A percentile compares a stretch with the other conserved stretches of the same genome.
Conservation (phyloP, 1,140 invertebrate genomes). For the Platyscapa corneri region DNA sequence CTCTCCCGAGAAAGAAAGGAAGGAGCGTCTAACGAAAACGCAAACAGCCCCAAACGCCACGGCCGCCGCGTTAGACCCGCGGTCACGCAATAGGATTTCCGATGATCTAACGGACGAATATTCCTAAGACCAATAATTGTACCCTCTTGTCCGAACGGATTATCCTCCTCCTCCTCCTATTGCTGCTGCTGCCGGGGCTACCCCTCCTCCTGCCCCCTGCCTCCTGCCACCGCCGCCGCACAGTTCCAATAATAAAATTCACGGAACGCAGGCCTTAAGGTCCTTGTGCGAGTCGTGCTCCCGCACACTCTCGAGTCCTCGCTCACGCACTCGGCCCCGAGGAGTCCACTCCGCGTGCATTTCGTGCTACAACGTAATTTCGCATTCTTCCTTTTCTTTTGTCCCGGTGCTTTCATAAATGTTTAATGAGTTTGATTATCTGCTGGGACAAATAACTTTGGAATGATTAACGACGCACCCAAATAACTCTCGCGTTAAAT, state of each 20-base stretch:
- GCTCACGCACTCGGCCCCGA: constrained; percentile 7
- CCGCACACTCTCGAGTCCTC: no score
- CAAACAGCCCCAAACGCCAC: neutral
- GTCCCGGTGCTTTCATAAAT: neutral
- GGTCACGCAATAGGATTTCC: constrained; percentile 46
- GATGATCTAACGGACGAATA: constrained; percentile 48
- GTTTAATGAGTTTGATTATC: neutral
- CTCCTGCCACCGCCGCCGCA: neutral
- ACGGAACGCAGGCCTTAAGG: constrained; percentile 49
- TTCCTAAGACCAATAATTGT: constrained; percentile 55
- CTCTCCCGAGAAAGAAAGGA: constrained; percentile 34
- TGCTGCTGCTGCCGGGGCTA: neutral
- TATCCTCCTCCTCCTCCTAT: constrained; percentile 13
- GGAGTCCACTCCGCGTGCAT: neutral
- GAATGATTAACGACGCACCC: neutral
- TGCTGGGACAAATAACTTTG: neutral
- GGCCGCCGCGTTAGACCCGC: neutral
- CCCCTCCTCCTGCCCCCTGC: neutral
- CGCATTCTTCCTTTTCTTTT: neutral
- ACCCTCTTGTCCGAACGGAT: constrained; percentile 34
- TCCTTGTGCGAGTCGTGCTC: neutral
- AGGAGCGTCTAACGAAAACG: constrained; percentile 29
- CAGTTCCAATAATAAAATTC: constrained; percentile 61
- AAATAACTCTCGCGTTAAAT: neutral
- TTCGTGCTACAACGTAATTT: constrained; percentile 17